Evolutionary conservation across 1,140 invertebrate species (phyloP).

Genomic region (Triops cancriformis): DNA sequence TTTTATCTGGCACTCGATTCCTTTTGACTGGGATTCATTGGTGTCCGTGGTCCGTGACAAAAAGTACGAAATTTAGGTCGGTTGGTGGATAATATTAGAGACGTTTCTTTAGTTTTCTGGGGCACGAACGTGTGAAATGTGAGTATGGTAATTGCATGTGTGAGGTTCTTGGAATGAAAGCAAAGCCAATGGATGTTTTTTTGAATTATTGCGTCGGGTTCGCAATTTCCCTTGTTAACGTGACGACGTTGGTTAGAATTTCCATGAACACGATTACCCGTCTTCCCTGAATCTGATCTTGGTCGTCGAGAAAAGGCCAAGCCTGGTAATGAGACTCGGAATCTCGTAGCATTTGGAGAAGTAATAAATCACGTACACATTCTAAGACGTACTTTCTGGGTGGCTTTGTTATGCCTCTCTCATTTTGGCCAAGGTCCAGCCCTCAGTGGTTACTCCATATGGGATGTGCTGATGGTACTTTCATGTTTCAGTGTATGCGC

Average conservation of each 20-base stretch:
- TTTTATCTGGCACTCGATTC: too few species aligned
- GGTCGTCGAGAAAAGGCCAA: not conserved
- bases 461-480: not conserved
- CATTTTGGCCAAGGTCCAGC: not conserved
- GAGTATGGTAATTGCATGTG: not conserved
- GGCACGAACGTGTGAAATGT: not conserved
- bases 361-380: conserved; percentile 1
- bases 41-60: not conserved
- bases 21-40: too few species aligned
- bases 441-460: not conserved
- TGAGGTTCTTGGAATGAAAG: not conserved
- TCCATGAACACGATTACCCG: not conserved
- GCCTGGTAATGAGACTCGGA: not conserved
- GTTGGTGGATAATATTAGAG: not conserved
- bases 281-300: not conserved
- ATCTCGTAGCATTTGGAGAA: not conserved
- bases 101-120: not conserved
- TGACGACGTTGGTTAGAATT: not conserved
- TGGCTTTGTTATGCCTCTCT: conserved; percentile 7
- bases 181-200: not conserved
- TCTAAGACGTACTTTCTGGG: not conserved
- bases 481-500: too few species aligned
- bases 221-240: not conserved
- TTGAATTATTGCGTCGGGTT: not conserved
- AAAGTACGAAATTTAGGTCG: not conserved